A percentile compares a stretch with the other conserved stretches of the same genome.
phyloP scores from a whole-genome alignment of 2,797 vertebrate genomes.

The Echiichthys vipera region DNA sequence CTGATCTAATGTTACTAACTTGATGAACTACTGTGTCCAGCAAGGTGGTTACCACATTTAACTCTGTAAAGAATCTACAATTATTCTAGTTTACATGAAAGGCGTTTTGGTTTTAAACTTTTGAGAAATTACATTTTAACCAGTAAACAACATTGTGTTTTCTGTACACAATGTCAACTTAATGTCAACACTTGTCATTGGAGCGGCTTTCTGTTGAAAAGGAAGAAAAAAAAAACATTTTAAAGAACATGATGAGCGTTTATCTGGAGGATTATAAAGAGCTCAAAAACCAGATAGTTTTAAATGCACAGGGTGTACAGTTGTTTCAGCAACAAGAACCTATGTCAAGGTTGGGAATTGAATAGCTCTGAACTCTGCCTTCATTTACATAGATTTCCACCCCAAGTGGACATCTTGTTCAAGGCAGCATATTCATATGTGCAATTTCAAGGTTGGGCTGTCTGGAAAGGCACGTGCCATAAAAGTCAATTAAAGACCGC shows the following conservation, averaged over 20 bases:
- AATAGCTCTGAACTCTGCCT: constrained; percentile 28
- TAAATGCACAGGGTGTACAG: constrained; percentile 13
- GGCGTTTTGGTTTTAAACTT: background rate
- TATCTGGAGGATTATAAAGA: background rate
- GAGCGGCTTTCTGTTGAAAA: background rate
- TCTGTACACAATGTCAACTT: background rate
- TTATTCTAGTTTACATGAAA: no score
- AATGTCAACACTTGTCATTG: background rate
- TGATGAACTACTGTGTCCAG: constrained; percentile 5
- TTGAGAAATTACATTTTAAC: background rate
- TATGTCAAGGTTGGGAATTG: constrained; percentile 29
- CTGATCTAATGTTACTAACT: constrained; percentile 2
- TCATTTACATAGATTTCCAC: constrained; percentile 47
- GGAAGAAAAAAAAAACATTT: background rate
- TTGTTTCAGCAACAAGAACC: constrained; percentile 39
- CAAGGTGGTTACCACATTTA: background rate
- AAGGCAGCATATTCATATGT: constrained; percentile 48
- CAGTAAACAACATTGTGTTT: background rate
- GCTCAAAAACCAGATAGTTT: constrained; percentile 5
- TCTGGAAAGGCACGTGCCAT: constrained; percentile 43
- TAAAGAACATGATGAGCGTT: background rate
- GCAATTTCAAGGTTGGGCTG: constrained; percentile 64
- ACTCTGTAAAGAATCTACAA: background rate
- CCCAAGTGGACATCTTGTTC: constrained; percentile 43
- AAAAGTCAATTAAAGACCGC: constrained; percentile 60